These are phyloP conservation scores for Leucosticte australis DNA, from an alignment of 2,113 vertebrate species.

Conservation along the genomic window DNA sequence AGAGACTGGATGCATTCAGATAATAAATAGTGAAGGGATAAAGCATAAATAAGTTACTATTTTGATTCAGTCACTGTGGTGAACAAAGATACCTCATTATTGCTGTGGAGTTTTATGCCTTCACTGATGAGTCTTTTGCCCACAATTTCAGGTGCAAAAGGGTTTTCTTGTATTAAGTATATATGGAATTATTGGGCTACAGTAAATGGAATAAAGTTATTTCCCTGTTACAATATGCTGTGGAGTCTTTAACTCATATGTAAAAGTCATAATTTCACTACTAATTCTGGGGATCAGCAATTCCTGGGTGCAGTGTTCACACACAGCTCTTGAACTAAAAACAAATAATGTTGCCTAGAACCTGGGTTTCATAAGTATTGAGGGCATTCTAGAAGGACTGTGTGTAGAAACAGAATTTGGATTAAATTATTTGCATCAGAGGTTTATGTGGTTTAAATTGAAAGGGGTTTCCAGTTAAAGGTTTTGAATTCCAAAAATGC, in stretches of 20 bases:
- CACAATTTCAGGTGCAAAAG: background rate
- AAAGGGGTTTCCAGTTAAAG: background rate
- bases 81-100: fast-evolving
- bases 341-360: background rate
- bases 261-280: background rate
- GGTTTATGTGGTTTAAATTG: background rate
- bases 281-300: background rate
- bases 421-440: background rate
- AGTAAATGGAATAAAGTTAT: background rate
- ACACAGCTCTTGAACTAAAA: background rate
- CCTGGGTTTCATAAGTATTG: background rate
- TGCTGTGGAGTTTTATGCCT: background rate
- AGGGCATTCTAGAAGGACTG: background rate
- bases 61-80: background rate
- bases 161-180: background rate
- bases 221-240: background rate
- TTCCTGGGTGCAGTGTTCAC: background rate
- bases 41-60: background rate
- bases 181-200: background rate
- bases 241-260: background rate
- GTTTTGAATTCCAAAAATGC: background rate
- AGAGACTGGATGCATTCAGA: background rate
- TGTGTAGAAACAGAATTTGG: background rate
- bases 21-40: background rate
- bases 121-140: background rate